A percentile compares a stretch with the other conserved stretches of the same genome.
Evolutionary conservation across 2,797 vertebrate genomes (phyloP).

Genomic region (Yasuhikotakia modesta): DNA sequence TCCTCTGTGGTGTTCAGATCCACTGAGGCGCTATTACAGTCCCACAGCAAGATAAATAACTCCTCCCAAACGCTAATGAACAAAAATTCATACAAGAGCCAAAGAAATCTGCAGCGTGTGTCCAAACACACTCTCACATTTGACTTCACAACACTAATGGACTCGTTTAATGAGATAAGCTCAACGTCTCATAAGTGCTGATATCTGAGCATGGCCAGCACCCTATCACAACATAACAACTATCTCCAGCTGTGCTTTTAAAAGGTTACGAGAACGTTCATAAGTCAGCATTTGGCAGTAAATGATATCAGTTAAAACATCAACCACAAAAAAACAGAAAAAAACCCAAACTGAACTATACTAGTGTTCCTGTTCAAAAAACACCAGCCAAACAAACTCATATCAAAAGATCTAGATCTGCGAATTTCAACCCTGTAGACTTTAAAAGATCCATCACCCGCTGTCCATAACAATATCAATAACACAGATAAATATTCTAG

Average conservation of each 20-base stretch:
- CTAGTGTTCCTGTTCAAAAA: too few species aligned
- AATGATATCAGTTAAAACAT: constrained; percentile 4
- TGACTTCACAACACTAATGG: constrained; percentile 47
- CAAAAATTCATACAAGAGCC: constrained; percentile 42
- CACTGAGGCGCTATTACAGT: constrained; percentile 49
- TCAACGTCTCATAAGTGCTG: constrained; percentile 5
- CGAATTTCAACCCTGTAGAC: too few species aligned
- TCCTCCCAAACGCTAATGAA: constrained; percentile 60
- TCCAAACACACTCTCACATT: constrained; percentile 51
- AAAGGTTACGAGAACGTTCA: too few species aligned
- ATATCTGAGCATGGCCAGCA: neutral
- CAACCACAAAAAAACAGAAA: neutral
- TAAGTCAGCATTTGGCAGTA: too few species aligned
- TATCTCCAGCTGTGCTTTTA: too few species aligned
- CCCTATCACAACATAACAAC: neutral
- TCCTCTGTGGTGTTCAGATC: constrained; percentile 40
- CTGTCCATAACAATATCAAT: too few species aligned
- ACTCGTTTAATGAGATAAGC: constrained; percentile 51
- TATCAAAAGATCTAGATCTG: neutral
- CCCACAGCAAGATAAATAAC: constrained; percentile 48
- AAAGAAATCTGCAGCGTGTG: constrained; percentile 49
- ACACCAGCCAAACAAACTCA: neutral
- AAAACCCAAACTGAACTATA: neutral
- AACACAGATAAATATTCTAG: too few species aligned
- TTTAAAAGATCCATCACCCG: too few species aligned